Base-by-base conservation (phyloP, 2,888 invertebrate genomes). In the Protodeltote pygarga region DNA sequence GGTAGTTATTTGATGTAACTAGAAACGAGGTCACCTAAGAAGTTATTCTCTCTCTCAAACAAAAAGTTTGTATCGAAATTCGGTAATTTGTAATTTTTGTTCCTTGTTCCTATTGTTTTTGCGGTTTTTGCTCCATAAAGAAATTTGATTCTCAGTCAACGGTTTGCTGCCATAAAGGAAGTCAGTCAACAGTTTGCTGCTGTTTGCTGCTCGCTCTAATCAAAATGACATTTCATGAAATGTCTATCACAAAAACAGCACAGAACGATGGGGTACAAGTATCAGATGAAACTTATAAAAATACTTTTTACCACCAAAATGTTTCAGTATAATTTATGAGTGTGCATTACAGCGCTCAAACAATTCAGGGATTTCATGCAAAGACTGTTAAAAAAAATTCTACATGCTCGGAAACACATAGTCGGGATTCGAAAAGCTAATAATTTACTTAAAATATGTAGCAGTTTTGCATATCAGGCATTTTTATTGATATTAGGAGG, bases 401-500 rank as follows among this genome's bases (percentile, higher is more conserved):
- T 25, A 16, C 2, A 44, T 42, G 29, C 10, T 13, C 28, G 29
- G 25, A 49, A 60, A 28, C 19, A 37, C 29, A 3, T 35, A 31
- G 21, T 40, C 17, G 10, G 16, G 9, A 10, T 5, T 20, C 28
- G 35, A 2, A 23, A 23, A 20, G 9, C 14, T n/a, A 2, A 16
- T 4, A 31, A 3, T 23, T 8, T 45, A 5, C 9, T n/a, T n/a
- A 9, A 25, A 44, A 11, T 19, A 39, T 42, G 21, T 14, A 44
- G 16, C 15, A 9, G 32, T 21, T 40, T 33, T 6, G n/a, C 32
- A 10, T 27, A 25, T 27, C 41, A 40, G 27, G 20, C 25, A 32
- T 15, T 21, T 24, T 5, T 41, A 14, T 10, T 40, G 17, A 10
- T 60, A 20, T 32, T 44, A 13, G 35, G 42, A 17, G 61, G 54